Percentiles rank a stretch among this genome's conserved stretches.
Evolutionary conservation across 2,888 invertebrate genomes (phyloP).

Genomic region (Dolichopus griseipennis): DNA sequence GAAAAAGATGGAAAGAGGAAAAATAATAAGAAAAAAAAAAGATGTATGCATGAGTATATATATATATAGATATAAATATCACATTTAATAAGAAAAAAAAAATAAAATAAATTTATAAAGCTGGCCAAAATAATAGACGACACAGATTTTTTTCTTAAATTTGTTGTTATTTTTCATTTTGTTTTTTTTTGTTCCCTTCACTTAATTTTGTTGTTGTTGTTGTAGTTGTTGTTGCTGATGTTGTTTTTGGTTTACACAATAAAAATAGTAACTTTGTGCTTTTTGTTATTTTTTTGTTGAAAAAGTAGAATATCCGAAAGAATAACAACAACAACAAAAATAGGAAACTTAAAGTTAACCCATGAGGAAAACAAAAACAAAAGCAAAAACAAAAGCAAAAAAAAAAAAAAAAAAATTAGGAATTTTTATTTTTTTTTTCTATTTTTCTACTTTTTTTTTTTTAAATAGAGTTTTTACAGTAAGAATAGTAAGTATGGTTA

Average conservation of each 20-base stretch:
- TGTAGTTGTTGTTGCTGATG: neutral
- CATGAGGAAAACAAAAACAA: neutral
- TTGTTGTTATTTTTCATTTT: no score
- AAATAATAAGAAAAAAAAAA: neutral
- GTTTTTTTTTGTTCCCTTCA: no score
- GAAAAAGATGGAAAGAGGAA: neutral
- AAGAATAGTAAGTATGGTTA: neutral
- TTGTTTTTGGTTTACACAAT: neutral
- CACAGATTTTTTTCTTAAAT: neutral
- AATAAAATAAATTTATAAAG: neutral
- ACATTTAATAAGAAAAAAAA: neutral
- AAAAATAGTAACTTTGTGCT: neutral
- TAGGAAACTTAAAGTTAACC: neutral
- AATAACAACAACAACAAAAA: neutral
- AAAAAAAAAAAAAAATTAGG: neutral
- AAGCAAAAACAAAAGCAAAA: neutral
- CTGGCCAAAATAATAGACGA: slow-evolving; percentile 3
- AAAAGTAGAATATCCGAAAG: neutral
- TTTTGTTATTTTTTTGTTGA: no score
- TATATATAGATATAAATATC: no score
- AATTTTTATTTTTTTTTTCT: neutral
- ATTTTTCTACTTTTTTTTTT: neutral
- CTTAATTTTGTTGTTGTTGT: no score
- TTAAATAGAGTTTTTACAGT: neutral
- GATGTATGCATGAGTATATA: no score